These are phyloP conservation scores for Chrysocyon brachyurus DNA, from an alignment of 2,797 vertebrate genomes.

Conservation along the genomic window DNA sequence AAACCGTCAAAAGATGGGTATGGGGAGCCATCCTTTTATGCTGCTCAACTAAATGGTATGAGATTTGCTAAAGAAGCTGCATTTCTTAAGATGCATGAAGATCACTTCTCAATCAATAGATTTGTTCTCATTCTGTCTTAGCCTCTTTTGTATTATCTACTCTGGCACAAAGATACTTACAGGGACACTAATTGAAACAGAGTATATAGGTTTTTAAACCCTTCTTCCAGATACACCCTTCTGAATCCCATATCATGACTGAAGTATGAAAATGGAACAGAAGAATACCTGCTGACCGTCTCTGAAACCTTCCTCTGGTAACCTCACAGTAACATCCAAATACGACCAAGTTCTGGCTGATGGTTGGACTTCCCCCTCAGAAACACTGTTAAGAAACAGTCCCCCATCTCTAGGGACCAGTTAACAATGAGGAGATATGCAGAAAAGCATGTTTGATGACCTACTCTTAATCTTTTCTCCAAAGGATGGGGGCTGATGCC, in stretches of 20 bases:
- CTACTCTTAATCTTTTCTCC: slow-evolving; percentile 23
- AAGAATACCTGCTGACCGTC: background rate
- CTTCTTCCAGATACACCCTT: background rate
- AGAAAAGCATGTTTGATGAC: background rate
- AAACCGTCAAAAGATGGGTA: background rate
- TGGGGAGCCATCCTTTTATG: background rate
- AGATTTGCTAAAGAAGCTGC: background rate
- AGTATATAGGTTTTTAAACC: background rate
- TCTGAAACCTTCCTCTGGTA: background rate
- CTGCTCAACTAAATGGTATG: background rate
- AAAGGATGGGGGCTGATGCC: background rate
- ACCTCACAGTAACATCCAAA: background rate
- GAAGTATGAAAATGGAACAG: background rate
- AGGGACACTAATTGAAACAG: background rate
- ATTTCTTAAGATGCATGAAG: slow-evolving; percentile 5
- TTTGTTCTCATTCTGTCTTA: background rate
- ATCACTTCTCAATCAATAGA: background rate
- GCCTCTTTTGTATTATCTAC: background rate
- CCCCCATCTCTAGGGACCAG: background rate
- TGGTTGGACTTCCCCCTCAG: background rate
- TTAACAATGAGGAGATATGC: background rate
- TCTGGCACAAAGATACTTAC: background rate
- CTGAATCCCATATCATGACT: background rate
- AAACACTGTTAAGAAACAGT: background rate
- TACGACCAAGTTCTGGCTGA: background rate